Evolutionary conservation across 2,888 invertebrate genomes (phyloP).

Genomic region (Amphiduros pacificus): DNA sequence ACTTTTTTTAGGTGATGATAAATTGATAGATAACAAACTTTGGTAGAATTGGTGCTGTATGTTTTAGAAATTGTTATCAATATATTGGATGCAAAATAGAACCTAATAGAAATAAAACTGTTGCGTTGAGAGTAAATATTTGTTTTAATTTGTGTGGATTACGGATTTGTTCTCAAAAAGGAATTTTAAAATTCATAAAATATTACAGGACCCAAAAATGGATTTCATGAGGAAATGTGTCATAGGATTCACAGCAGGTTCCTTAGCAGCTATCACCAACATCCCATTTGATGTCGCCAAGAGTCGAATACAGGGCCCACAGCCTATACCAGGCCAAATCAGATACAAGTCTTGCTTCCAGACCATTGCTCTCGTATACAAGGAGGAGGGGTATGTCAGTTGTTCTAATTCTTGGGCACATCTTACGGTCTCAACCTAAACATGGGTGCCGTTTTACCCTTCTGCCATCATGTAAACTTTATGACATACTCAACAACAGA

Average conservation of each 20-base stretch:
- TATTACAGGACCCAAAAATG: conserved; percentile 12
- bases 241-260: conserved; percentile 86
- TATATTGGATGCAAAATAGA: too few species aligned
- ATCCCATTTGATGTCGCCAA: conserved; percentile 97
- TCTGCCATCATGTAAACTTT: too few species aligned
- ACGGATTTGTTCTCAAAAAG: too few species aligned
- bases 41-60: too few species aligned
- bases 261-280: conserved; percentile 82
- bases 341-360: conserved; percentile 79
- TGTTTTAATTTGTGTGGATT: too few species aligned
- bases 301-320: conserved; percentile 91
- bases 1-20: background rate
- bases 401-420: conserved; percentile 4
- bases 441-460: background rate
- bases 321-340: conserved; percentile 71
- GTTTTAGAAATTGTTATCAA: too few species aligned
- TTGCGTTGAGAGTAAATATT: too few species aligned
- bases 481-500: too few species aligned
- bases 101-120: too few species aligned
- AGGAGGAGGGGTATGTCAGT: conserved; percentile 79
- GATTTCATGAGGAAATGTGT: conserved; percentile 62
- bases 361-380: conserved; percentile 75
- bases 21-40: too few species aligned
- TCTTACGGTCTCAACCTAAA: conserved; percentile 23
- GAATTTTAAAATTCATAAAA: too few species aligned